Evolutionary conservation across 2,113 vertebrate species (phyloP).

Genomic region (Aldabrachelys gigantea): DNA sequence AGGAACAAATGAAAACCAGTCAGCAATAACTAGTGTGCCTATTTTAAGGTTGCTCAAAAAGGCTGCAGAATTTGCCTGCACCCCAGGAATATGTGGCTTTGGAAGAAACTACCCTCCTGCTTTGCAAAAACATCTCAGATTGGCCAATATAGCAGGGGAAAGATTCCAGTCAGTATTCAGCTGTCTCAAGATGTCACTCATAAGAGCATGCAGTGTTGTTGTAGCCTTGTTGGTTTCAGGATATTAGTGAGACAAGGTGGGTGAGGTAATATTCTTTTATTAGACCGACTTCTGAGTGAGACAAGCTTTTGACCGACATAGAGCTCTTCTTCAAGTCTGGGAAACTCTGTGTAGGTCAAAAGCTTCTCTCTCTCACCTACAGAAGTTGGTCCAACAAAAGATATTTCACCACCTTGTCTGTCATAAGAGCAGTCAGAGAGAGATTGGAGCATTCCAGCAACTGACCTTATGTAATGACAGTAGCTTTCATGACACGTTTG

Average conservation of each 20-base stretch:
- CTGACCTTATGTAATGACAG: not conserved
- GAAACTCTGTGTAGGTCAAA: not conserved
- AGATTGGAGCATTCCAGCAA: not conserved
- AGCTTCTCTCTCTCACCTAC: not conserved
- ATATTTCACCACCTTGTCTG: not conserved
- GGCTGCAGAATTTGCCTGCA: not conserved
- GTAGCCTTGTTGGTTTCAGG: not conserved
- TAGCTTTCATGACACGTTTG: not conserved
- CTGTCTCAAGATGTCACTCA: fast-evolving
- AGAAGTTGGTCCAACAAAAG: not conserved
- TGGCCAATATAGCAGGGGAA: not conserved
- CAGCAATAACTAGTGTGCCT: not conserved
- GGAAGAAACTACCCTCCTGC: not conserved
- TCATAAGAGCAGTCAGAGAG: not conserved
- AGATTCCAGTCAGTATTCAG: not conserved
- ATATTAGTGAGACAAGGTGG: not conserved
- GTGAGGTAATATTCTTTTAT: not conserved
- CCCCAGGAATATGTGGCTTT: not conserved
- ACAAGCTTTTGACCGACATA: not conserved
- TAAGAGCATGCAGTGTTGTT: not conserved
- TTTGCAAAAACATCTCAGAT: fast-evolving
- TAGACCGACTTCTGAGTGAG: not conserved
- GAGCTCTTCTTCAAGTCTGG: not conserved
- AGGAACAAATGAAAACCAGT: not conserved
- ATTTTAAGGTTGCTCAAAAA: not conserved